phyloP scores from a whole-genome alignment of 2,888 invertebrate species.

The Philhelius pedissequus region DNA sequence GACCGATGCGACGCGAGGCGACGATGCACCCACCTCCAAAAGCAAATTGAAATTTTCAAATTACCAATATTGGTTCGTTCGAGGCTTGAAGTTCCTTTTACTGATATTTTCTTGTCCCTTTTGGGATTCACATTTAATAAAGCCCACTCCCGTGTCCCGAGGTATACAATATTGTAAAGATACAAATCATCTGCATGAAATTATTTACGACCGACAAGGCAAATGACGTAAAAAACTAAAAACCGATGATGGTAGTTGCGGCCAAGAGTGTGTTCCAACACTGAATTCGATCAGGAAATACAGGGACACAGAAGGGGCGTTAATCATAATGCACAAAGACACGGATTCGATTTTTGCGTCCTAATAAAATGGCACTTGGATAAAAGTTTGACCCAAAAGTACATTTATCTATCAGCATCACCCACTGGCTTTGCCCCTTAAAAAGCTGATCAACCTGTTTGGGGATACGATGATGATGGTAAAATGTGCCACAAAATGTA shows the following conservation, averaged over 20 bases:
- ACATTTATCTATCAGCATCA: constrained; percentile 66
- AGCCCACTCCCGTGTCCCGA: constrained; percentile 33
- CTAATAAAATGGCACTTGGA: constrained; percentile 59
- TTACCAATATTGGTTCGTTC: constrained; percentile 66
- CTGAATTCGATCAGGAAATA: neutral
- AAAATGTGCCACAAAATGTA: constrained; percentile 38
- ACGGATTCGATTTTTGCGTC: constrained; percentile 49
- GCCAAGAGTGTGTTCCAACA: constrained; percentile 26
- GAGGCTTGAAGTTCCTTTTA: constrained; percentile 1
- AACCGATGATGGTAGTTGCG: neutral
- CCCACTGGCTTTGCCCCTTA: constrained; percentile 17
- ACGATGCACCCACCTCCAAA: constrained; percentile 2
- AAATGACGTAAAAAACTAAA: constrained; percentile 57
- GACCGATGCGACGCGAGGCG: no score
- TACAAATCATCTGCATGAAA: constrained; percentile 60
- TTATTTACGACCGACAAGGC: constrained; percentile 58
- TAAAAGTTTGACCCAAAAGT: constrained; percentile 67
- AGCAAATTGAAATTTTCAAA: constrained; percentile 65
- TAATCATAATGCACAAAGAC: constrained; percentile 54
- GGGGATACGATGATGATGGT: neutral
- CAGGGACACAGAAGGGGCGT: constrained; percentile 23
- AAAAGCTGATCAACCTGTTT: constrained; percentile 9
- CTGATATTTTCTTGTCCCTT: constrained; percentile 36
- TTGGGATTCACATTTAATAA: constrained; percentile 3
- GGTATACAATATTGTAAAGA: no score